A percentile compares a stretch with the other conserved stretches of the same genome.
phyloP scores from a whole-genome alignment of 2,797 vertebrate genomes.

The Periparus ater region DNA sequence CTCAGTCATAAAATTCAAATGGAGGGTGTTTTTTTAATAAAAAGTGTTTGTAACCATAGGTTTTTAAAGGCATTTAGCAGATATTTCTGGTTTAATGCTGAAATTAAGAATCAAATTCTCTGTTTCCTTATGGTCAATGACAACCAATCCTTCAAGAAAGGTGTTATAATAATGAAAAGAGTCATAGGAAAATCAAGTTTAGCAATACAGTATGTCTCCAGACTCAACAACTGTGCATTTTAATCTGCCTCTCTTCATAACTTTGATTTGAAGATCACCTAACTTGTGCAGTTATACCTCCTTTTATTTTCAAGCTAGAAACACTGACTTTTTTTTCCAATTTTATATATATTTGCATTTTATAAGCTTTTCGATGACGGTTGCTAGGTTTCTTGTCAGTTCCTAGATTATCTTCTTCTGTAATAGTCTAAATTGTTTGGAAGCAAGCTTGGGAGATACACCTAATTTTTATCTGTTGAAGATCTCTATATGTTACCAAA shows the following conservation, averaged over 20 bases:
- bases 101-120: not conserved
- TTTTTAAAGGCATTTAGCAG: not conserved
- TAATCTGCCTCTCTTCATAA: not conserved
- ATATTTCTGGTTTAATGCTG: not conserved
- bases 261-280: not conserved
- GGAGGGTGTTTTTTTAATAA: fast-evolving
- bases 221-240: not conserved
- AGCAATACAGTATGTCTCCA: not conserved
- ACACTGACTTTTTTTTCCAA: not conserved
- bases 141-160: not conserved
- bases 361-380: fast-evolving
- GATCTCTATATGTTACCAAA: not conserved
- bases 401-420: not conserved
- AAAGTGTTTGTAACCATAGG: not conserved
- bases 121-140: not conserved
- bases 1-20: not conserved
- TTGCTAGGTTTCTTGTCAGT: not conserved
- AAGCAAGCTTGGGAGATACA: not conserved
- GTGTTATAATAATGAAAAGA: not conserved
- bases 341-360: not conserved
- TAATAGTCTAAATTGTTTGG: not conserved
- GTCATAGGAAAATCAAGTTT: not conserved
- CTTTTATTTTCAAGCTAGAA: not conserved
- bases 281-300: not conserved
- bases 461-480: not conserved